Conservation (phyloP, 2,888 invertebrate species). For the Dione vanillae region DNA sequence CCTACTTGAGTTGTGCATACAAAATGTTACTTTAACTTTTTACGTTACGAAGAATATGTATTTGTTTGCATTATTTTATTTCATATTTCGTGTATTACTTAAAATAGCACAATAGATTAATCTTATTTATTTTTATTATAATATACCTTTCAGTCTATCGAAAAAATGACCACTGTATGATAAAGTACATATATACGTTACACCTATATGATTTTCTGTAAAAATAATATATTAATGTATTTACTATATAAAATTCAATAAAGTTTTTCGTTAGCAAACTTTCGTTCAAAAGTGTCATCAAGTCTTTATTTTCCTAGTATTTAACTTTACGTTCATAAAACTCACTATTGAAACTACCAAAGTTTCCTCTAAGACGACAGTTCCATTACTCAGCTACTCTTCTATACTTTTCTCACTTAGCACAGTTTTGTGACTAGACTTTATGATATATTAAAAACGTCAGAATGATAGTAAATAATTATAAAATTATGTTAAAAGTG, state of each 20-base stretch:
- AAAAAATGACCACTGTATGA: no score
- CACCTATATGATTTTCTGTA: no score
- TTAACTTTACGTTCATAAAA: not conserved
- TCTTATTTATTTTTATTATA: no score
- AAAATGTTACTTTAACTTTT: constrained; percentile 42
- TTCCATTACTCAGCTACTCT: constrained; percentile 6
- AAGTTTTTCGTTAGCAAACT: not conserved
- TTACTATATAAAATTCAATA: not conserved
- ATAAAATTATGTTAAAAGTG: no score
- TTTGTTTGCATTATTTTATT: not conserved
- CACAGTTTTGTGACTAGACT: not conserved
- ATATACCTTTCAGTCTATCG: no score
- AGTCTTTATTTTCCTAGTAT: constrained; percentile 10
- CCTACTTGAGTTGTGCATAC: constrained; percentile 31
- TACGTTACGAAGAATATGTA: not conserved
- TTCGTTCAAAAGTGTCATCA: constrained; percentile 5
- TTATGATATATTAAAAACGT: not conserved
- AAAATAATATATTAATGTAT: no score
- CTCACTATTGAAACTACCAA: constrained; percentile 15
- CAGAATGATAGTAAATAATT: not conserved
- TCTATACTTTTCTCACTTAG: constrained; percentile 1
- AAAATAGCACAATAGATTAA: no score
- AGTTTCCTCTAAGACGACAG: constrained; percentile 22
- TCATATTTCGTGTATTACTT: no score
- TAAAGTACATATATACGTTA: no score